Evolutionary conservation across 2,888 invertebrate species (phyloP), one percentile per base, ranked within the genome.

Genomic region (Caenorhabditis uteleia): DNA sequence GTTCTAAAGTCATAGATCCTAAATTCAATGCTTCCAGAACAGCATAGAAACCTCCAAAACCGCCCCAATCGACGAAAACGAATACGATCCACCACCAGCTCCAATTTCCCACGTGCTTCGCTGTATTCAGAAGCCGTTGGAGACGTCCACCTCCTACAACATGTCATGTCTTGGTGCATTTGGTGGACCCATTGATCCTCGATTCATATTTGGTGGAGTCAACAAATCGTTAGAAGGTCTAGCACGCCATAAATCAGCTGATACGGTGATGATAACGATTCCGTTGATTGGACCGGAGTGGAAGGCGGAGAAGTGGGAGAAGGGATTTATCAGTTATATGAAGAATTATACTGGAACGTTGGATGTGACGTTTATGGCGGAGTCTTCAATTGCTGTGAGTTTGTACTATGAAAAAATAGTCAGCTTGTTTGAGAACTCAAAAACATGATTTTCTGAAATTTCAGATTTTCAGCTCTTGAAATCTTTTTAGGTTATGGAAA

Each of bases 131-230:
- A 31, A 55, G 25, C 61, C 61, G 14, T 20, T 55, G 3, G 16
- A 25, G 2, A n/a, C 33, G 6, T n/a, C 25, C 0, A 60, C 54
- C 6, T 31, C 34, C 14, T 42, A 46, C 14, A 26, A 16, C 12
- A 42, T 61, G 55, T 38, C 61, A 5, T 61, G 60, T 38, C 55
- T 61, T 29, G 61, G 55, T 16, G 50, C 40, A 14, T 61, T 61
- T 20, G 50, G 49, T 12, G 61, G 61, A 8, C 61, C 61, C 0
- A 25, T 61, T 5, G 55, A 55, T 10, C 50, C 43, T 12, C n/a
- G 18, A 18, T 4, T 43, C 2, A 7, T 43, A 7, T 43, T 43
- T 43, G 29, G 43, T n/a, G n/a, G n/a, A n/a, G n/a, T n/a, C n/a
- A n/a, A n/a, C n/a, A n/a, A n/a, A n/a, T n/a, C 14, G 31, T 10